Conservation (phyloP, 1,140 invertebrate genomes). For the Drosophila pectinifera region DNA sequence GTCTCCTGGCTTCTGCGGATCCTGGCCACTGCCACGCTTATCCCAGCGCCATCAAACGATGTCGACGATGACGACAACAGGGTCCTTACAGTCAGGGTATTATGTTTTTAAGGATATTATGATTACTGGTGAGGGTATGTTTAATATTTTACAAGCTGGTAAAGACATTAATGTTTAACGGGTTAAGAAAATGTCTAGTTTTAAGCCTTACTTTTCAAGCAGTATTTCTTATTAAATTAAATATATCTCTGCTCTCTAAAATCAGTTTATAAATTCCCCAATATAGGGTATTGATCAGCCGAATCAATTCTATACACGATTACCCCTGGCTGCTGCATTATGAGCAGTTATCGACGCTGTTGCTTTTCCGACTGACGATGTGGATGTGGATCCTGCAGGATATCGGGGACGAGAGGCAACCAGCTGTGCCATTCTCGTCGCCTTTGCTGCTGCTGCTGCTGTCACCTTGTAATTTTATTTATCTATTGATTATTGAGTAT, state of each 20-base stretch:
- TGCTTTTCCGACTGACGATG: conserved; percentile 20
- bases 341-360: conserved; percentile 69
- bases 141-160: background rate
- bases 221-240: background rate
- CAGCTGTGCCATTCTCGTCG: conserved; percentile 63
- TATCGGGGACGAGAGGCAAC: conserved; percentile 19
- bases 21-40: conserved; percentile 69
- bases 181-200: no score
- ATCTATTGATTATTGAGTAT: conserved; percentile 84
- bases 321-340: conserved; percentile 64
- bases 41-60: conserved; percentile 77
- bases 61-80: conserved; percentile 57
- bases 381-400: conserved; percentile 52
- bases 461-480: conserved; percentile 84
- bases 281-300: background rate
- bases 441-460: conserved; percentile 53
- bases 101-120: background rate
- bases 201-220: no score
- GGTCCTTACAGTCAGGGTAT: conserved; percentile 43
- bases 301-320: background rate
- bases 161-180: no score
- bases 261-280: no score
- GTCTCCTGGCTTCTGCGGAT: conserved; percentile 23
- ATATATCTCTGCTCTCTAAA: background rate
- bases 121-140: no score